Conservation (phyloP, 2,888 invertebrate species). For the Lycocerus yunnanus region DNA sequence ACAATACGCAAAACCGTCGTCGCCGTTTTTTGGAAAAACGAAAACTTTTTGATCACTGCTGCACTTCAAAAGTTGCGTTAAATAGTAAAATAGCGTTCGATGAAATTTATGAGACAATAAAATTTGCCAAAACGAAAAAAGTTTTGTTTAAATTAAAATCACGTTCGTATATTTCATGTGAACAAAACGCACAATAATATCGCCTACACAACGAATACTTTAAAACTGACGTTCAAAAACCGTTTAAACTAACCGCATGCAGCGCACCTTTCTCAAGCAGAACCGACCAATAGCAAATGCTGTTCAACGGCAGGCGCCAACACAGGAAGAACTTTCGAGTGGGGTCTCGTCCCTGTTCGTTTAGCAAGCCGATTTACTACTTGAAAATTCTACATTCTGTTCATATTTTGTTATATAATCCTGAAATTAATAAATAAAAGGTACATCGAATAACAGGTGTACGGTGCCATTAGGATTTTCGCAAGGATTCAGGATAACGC, state of each 20-base stretch:
- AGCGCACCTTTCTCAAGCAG: slow-evolving; percentile 34
- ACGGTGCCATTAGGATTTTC: background rate
- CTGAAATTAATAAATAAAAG: background rate
- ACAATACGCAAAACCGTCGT: background rate
- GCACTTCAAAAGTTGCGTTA: background rate
- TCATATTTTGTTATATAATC: background rate
- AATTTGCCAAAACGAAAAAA: background rate
- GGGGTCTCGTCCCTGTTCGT: slow-evolving; percentile 19
- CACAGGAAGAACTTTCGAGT: slow-evolving; percentile 23
- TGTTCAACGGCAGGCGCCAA: slow-evolving; percentile 16
- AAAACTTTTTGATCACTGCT: background rate
- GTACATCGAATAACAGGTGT: background rate
- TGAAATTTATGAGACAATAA: background rate
- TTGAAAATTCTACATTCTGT: background rate
- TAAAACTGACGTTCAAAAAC: slow-evolving; percentile 31
- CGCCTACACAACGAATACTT: slow-evolving; percentile 9
- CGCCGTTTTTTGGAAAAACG: background rate
- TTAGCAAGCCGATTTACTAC: slow-evolving; percentile 3
- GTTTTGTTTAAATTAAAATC: background rate
- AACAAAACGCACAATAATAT: slow-evolving; percentile 5
- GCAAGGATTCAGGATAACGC: background rate
- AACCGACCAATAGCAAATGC: slow-evolving; percentile 29
- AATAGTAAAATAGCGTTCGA: background rate
- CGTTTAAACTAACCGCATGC: slow-evolving; percentile 30
- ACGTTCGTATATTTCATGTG: slow-evolving; percentile 5